These are phyloP conservation scores for Cranoglanis bouderius DNA, from an alignment of 2,113 vertebrate species.

Conservation along the genomic window DNA sequence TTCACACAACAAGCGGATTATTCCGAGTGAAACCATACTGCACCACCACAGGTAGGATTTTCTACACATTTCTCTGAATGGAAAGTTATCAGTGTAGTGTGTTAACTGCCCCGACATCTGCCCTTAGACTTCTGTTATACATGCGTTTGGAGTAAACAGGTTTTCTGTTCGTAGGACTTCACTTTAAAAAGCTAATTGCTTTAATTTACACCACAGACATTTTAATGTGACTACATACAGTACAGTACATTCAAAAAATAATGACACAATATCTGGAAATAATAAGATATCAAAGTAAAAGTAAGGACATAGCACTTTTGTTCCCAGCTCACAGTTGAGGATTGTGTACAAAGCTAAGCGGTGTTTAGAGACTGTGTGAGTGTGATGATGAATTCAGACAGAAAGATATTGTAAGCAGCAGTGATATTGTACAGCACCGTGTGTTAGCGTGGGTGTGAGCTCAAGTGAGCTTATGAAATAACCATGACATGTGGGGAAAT, in stretches of 20 bases:
- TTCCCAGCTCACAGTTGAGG: neutral
- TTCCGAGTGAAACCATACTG: too few relatives aligned
- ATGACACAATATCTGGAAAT: neutral
- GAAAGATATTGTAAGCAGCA: neutral
- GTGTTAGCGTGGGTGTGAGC: neutral
- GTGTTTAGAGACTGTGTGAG: neutral
- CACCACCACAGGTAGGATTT: neutral
- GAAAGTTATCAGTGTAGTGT: neutral
- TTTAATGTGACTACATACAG: neutral
- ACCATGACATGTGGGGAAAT: slow-evolving; percentile 57
- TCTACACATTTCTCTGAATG: neutral
- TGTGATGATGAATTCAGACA: slow-evolving; percentile 57
- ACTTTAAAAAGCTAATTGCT: neutral
- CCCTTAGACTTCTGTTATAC: neutral
- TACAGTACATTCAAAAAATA: neutral
- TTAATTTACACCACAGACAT: neutral
- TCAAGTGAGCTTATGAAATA: slow-evolving; percentile 56
- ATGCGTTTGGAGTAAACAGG: neutral
- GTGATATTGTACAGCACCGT: neutral
- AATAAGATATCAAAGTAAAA: neutral
- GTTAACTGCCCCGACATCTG: neutral
- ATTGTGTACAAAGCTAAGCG: neutral
- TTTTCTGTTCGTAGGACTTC: neutral
- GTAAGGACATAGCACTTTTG: neutral
- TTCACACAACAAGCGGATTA: too few relatives aligned